These are phyloP conservation scores for Eidolon dupreanum DNA, from an alignment of 2,797 vertebrate genomes.

Conservation along the genomic window DNA sequence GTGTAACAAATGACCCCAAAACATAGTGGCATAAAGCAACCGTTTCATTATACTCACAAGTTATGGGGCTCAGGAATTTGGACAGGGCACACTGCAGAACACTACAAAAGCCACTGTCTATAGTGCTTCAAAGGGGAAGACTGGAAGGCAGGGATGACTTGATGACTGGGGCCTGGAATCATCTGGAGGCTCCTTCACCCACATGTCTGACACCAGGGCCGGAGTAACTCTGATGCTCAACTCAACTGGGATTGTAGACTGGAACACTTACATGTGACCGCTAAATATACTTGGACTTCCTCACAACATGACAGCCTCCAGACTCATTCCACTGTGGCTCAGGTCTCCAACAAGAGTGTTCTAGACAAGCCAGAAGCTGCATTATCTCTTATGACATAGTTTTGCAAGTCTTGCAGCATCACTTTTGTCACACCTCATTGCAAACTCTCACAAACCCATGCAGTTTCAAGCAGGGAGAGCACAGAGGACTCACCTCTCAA, in stretches of 20 bases:
- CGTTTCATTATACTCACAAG: neutral
- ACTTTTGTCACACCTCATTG: neutral
- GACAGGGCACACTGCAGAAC: neutral
- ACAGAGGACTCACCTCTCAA: neutral
- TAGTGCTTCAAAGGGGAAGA: neutral
- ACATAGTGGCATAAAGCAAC: neutral
- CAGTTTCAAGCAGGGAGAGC: neutral
- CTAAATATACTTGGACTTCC: neutral
- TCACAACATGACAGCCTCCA: neutral
- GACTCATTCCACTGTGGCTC: neutral
- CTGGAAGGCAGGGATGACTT: neutral
- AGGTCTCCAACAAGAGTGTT: neutral
- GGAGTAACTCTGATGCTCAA: neutral
- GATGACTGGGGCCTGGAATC: neutral
- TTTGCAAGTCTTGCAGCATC: neutral
- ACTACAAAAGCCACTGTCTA: neutral
- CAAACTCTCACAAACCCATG: fast-evolving
- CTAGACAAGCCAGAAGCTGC: neutral
- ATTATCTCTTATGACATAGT: too few species aligned
- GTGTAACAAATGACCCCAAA: neutral
- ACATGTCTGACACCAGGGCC: neutral
- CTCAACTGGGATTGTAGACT: neutral
- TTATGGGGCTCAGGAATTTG: neutral
- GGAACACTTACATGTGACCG: too few species aligned
- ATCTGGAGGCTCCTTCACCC: neutral